Percentiles rank a stretch among this genome's conserved stretches.
Conservation (phyloP, 1,140 invertebrate species). For the Cyphomyrmex costatus region DNA sequence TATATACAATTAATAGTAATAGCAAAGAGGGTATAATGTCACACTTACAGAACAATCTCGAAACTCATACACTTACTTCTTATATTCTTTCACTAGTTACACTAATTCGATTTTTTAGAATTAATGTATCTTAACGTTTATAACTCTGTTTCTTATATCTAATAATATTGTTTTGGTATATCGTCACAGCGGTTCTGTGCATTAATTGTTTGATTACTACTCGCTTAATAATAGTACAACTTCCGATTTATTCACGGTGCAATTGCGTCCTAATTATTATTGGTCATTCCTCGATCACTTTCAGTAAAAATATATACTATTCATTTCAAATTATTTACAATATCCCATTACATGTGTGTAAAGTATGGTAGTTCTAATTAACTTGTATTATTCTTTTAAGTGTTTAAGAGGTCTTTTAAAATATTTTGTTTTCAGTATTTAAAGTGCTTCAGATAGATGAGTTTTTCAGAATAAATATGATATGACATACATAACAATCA, state of each 20-base stretch:
- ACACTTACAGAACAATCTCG: conserved; percentile 73
- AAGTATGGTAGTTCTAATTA: conserved; percentile 6
- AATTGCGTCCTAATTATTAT: conserved; percentile 68
- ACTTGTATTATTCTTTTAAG: neutral
- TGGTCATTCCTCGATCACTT: conserved; percentile 77
- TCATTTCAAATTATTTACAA: conserved; percentile 71
- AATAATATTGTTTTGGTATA: conserved; percentile 86
- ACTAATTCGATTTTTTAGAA: conserved; percentile 61
- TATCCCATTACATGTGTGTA: conserved; percentile 17
- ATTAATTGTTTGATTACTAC: conserved; percentile 84
- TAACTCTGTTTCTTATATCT: conserved; percentile 73
- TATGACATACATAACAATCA: conserved; percentile 13
- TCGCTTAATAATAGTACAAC: conserved; percentile 70
- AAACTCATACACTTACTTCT: conserved; percentile 65
- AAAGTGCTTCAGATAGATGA: neutral
- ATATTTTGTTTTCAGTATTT: conserved; percentile 1
- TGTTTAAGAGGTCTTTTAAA: conserved; percentile 6
- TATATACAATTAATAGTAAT: conserved; percentile 76
- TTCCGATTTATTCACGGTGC: conserved; percentile 38
- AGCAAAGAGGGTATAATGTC: conserved; percentile 72
- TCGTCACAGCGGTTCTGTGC: conserved; percentile 86
- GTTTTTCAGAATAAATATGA: neutral
- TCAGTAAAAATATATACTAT: conserved; percentile 81
- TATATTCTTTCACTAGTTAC: conserved; percentile 66
- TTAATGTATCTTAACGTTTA: conserved; percentile 67